Conservation (phyloP, 2,888 invertebrate genomes). For the Dryadula phaetusa region DNA sequence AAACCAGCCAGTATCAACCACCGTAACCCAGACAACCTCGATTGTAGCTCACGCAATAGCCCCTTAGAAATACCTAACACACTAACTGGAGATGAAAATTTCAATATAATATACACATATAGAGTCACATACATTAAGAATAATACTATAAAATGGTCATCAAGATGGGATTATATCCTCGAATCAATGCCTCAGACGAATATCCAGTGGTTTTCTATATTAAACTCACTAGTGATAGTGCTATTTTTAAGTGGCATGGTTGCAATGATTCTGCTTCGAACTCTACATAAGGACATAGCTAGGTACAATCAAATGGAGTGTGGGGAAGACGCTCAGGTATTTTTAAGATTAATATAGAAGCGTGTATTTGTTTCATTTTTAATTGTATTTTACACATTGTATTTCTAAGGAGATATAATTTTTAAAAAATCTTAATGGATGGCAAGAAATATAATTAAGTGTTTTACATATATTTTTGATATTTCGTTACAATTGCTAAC, state of each 20-base stretch:
- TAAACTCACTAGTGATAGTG: slow-evolving; percentile 98
- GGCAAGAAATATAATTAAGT: too few species aligned
- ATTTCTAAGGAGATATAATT: too few species aligned
- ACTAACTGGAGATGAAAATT: slow-evolving; percentile 74
- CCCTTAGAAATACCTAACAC: slow-evolving; percentile 89
- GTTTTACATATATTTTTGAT: too few species aligned
- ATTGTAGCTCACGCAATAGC: slow-evolving; percentile 77
- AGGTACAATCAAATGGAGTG: slow-evolving; percentile 98
- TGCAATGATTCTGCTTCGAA: slow-evolving; percentile 98
- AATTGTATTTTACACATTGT: too few species aligned
- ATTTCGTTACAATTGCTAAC: too few species aligned
- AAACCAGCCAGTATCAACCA: slow-evolving; percentile 85
- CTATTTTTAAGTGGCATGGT: slow-evolving; percentile 99
- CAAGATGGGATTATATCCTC: slow-evolving; percentile 99
- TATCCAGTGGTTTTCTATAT: slow-evolving; percentile 99
- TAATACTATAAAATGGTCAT: slow-evolving; percentile 97
- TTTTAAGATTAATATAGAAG: not conserved
- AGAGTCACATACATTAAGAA: slow-evolving; percentile 91
- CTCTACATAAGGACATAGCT: slow-evolving; percentile 99
- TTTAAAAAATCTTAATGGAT: too few species aligned
- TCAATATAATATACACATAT: slow-evolving; percentile 93
- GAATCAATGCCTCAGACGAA: slow-evolving; percentile 99
- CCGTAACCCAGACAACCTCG: slow-evolving; percentile 68
- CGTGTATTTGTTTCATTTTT: too few species aligned
- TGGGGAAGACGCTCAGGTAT: slow-evolving; percentile 95